Percentiles rank a stretch among this genome's conserved stretches.
Conservation (phyloP, 35 echinoderm and acorn worm genomes). For the Ophiothrix spiculata region DNA sequence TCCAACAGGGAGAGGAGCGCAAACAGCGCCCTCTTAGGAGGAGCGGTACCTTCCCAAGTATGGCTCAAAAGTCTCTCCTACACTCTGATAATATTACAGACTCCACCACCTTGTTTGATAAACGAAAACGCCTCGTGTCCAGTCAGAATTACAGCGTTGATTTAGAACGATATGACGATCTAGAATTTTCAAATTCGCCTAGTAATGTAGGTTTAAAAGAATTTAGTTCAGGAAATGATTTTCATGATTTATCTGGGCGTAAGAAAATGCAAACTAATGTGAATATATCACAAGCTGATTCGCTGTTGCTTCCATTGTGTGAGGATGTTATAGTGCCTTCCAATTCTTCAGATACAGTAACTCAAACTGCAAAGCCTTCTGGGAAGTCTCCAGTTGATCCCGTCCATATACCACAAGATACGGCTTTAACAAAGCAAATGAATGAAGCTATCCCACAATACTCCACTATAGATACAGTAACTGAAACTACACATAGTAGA, state of each 20-base stretch:
- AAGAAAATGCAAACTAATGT: no score
- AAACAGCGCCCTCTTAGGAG: slow-evolving; percentile 15
- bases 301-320: neutral
- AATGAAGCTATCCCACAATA: no score
- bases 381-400: neutral
- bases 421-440: no score
- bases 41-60: slow-evolving; percentile 45
- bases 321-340: neutral
- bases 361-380: neutral
- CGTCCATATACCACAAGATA: neutral
- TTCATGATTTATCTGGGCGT: no score
- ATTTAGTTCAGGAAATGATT: no score
- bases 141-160: neutral
- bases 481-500: neutral
- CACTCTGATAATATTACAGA: neutral
- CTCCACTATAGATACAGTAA: neutral
- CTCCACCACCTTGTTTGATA: neutral
- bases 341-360: neutral
- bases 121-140: neutral
- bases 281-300: no score
- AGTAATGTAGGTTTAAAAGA: no score
- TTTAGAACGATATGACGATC: neutral
- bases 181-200: no score
- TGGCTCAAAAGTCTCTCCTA: neutral
- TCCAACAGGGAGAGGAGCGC: no score